These are phyloP conservation scores for Hippocampus kuda DNA, from an alignment of 2,797 vertebrate species.

Conservation along the genomic window DNA sequence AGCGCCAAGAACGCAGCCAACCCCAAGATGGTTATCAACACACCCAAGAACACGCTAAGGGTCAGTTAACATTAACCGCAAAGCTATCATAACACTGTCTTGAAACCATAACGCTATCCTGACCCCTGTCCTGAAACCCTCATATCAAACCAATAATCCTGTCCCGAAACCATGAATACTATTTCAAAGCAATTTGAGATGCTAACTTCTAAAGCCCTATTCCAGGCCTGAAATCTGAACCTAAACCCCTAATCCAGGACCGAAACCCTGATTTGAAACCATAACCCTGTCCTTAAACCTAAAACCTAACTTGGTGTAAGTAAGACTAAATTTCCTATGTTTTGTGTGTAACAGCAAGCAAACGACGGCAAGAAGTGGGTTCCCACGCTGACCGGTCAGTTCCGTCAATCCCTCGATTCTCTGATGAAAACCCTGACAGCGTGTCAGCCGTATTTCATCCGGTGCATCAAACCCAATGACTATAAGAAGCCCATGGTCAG, in stretches of 20 bases:
- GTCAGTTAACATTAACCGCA: slow-evolving; percentile 32
- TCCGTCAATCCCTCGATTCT: slow-evolving; percentile 89
- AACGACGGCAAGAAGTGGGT: slow-evolving; percentile 69
- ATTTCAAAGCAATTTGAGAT: too few species aligned
- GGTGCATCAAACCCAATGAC: slow-evolving; percentile 96
- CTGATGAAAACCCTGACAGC: slow-evolving; percentile 85
- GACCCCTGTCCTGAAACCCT: neutral
- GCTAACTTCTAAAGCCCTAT: neutral
- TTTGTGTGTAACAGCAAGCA: slow-evolving; percentile 54
- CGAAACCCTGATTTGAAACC: neutral
- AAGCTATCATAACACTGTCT: neutral
- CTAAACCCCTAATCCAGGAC: neutral
- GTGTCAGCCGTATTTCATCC: slow-evolving; percentile 93
- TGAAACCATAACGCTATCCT: neutral
- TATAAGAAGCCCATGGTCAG: slow-evolving; percentile 90
- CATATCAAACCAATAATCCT: neutral
- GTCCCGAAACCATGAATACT: neutral
- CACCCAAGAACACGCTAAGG: slow-evolving; percentile 48
- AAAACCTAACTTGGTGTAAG: neutral
- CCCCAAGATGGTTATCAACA: slow-evolving; percentile 52
- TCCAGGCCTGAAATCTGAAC: neutral
- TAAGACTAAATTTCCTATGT: neutral
- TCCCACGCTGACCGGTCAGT: slow-evolving; percentile 80
- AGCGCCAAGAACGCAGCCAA: slow-evolving; percentile 42
- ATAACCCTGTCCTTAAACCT: neutral